phyloP scores from a whole-genome alignment of 2,113 vertebrate species.

The Ornithorhynchus anatinus region DNA sequence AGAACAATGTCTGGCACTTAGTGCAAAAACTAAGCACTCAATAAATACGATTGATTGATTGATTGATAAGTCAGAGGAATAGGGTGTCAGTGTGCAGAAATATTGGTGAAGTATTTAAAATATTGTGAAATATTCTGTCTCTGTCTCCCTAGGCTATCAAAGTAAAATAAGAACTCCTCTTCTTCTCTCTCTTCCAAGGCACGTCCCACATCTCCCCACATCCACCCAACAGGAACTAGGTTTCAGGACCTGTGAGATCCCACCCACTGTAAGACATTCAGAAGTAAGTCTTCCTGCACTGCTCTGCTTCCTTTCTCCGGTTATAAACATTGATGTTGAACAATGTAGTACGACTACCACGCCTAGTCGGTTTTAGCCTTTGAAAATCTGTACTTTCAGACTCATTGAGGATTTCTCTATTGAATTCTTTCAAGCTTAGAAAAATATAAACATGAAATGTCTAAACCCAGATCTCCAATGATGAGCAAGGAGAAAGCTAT shows the following conservation, averaged over 20 bases:
- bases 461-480: not conserved
- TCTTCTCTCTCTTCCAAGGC: not conserved
- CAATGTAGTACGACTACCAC: not conserved
- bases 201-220: not conserved
- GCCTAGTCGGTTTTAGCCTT: constrained; percentile 1
- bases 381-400: not conserved
- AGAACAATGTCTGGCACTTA: too few relatives aligned
- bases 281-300: not conserved
- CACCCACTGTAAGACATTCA: not conserved
- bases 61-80: too few relatives aligned
- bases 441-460: constrained; percentile 17
- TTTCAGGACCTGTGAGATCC: not conserved
- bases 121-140: too few relatives aligned
- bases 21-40: too few relatives aligned
- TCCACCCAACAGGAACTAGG: constrained; percentile 2
- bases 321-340: constrained; percentile 40
- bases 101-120: too few relatives aligned
- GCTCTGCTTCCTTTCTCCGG: constrained; percentile 2
- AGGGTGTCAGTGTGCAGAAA: too few relatives aligned
- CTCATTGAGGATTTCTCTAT: not conserved
- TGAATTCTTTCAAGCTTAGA: constrained; percentile 6
- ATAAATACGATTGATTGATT: too few relatives aligned
- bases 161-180: not conserved
- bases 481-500: not conserved
- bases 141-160: not conserved